A percentile compares a stretch with the other conserved stretches of the same genome.
phyloP scores from a whole-genome alignment of 2,113 vertebrate genomes.

The Malaclemys terrapin region DNA sequence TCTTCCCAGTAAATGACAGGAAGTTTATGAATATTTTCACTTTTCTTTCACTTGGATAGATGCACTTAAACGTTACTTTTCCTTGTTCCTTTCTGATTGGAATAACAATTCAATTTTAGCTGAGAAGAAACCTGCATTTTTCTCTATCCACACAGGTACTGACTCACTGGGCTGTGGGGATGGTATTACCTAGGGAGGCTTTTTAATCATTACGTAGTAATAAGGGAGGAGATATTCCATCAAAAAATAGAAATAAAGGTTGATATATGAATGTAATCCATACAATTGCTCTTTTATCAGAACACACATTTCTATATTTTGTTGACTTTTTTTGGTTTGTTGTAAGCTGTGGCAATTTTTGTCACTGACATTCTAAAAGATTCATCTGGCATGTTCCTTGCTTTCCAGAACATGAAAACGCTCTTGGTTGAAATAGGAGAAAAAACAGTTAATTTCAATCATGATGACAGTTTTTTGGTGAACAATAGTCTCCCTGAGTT shows the following conservation, averaged over 20 bases:
- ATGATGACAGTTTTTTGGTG: constrained; percentile 86
- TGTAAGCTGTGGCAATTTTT: constrained; percentile 9
- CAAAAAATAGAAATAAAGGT: background rate
- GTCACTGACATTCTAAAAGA: constrained; percentile 23
- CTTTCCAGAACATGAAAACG: background rate
- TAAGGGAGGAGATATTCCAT: background rate
- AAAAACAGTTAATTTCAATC: constrained; percentile 87
- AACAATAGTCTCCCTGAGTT: constrained; percentile 90
- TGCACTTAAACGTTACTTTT: background rate
- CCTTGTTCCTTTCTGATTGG: background rate
- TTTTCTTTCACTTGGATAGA: background rate
- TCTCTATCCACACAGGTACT: background rate
- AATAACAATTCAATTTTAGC: background rate
- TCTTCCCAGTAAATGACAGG: background rate
- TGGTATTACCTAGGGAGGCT: background rate
- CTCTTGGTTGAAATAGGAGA: constrained; percentile 64
- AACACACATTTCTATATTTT: background rate
- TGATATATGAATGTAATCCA: background rate
- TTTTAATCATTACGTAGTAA: background rate
- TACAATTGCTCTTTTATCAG: background rate
- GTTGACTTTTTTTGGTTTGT: background rate
- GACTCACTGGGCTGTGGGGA: background rate
- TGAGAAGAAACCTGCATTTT: background rate
- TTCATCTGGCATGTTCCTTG: constrained; percentile 3
- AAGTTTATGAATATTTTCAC: background rate